These are phyloP conservation scores for Eulemur albifrons DNA, from an alignment of 2,797 vertebrate genomes.

Conservation along the genomic window DNA sequence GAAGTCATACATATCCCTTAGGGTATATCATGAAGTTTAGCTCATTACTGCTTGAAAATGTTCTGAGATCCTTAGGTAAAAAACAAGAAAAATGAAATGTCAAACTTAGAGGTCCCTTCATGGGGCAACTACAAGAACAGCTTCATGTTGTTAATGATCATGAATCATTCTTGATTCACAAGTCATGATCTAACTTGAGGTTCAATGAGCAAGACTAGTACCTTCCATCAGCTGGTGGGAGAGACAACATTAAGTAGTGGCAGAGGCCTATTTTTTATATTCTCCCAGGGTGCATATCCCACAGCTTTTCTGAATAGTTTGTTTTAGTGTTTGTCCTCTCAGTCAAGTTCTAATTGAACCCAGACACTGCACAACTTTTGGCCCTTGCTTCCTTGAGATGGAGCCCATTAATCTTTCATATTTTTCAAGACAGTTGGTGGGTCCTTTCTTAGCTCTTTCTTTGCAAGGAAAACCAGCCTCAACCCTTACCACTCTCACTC, in stretches of 20 bases:
- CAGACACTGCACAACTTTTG: not conserved
- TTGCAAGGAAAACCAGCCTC: not conserved
- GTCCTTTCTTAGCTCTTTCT: not conserved
- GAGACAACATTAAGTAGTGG: not conserved
- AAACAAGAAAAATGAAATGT: not conserved
- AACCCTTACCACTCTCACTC: not conserved
- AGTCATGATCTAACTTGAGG: not conserved
- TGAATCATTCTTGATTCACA: conserved; percentile 2
- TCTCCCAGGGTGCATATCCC: not conserved
- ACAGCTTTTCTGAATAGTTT: not conserved
- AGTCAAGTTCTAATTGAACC: not conserved
- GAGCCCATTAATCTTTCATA: not conserved
- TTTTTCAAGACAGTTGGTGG: not conserved
- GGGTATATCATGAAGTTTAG: not conserved
- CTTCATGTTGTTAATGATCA: not conserved
- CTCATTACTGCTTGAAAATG: conserved; percentile 31
- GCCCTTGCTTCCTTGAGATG: not conserved
- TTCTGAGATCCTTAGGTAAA: not conserved
- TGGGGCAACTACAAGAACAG: not conserved
- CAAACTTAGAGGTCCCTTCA: not conserved
- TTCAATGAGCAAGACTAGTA: not conserved
- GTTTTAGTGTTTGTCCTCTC: not conserved
- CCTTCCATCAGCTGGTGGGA: not conserved
- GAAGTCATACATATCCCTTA: not conserved
- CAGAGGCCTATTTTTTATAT: not conserved